Evolutionary conservation across 2,797 vertebrate genomes (phyloP).

Genomic region (Cygnus olor): DNA sequence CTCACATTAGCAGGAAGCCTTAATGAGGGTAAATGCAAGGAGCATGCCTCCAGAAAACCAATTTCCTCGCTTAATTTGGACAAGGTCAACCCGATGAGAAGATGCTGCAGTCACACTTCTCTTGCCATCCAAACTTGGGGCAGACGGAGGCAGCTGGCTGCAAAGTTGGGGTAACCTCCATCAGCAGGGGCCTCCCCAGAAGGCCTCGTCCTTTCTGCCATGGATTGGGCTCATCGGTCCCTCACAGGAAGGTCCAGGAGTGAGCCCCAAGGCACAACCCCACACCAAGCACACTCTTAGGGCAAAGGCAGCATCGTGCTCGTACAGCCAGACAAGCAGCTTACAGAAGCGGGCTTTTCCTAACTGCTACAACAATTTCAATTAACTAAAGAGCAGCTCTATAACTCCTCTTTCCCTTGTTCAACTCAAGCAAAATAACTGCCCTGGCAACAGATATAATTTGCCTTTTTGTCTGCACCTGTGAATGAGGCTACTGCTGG

Average conservation of each 20-base stretch:
- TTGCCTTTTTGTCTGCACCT: background rate
- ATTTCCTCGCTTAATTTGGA: slow-evolving; percentile 33
- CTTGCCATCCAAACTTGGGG: background rate
- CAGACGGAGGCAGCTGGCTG: background rate
- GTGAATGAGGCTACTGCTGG: fast-evolving
- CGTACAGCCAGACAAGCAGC: background rate
- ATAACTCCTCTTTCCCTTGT: background rate
- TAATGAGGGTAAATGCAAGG: slow-evolving; percentile 44
- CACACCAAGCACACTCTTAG: background rate
- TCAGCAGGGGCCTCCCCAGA: background rate
- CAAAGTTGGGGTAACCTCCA: background rate
- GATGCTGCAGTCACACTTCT: background rate
- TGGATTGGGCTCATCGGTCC: background rate
- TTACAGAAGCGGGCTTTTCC: background rate
- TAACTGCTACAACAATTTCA: background rate
- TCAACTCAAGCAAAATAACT: background rate
- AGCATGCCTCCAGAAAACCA: slow-evolving; percentile 14
- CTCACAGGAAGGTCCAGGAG: background rate
- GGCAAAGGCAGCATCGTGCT: background rate
- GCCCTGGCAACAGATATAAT: background rate
- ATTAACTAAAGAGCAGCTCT: background rate
- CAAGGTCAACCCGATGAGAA: slow-evolving; percentile 41
- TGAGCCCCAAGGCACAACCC: background rate
- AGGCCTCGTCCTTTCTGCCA: background rate
- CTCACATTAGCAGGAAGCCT: slow-evolving; percentile 28